Evolutionary conservation across 2,797 vertebrate genomes (phyloP).

Genomic region (Rhynchotus rufescens): DNA sequence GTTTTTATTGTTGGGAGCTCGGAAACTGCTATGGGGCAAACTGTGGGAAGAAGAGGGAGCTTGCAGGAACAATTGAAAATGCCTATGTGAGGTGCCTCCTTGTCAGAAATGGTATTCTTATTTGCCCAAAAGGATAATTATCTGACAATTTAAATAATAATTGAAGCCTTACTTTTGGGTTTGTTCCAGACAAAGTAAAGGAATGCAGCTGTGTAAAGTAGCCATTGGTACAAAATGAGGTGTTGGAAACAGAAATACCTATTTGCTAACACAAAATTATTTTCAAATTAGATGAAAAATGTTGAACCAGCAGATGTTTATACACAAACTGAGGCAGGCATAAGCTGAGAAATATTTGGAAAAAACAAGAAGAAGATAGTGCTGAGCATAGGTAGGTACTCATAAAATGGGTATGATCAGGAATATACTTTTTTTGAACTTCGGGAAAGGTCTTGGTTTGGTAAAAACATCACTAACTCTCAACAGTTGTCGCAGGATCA

Average conservation of each 20-base stretch:
- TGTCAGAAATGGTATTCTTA: neutral
- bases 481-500: neutral
- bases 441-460: neutral
- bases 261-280: neutral
- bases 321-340: neutral
- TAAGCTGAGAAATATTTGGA: neutral
- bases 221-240: neutral
- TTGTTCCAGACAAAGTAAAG: neutral
- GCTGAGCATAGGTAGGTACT: neutral
- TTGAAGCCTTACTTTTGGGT: neutral
- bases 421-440: neutral
- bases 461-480: neutral
- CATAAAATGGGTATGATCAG: neutral
- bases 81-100: neutral
- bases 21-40: neutral
- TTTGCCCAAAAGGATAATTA: neutral
- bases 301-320: neutral
- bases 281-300: neutral
- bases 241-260: neutral
- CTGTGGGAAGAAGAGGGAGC: neutral
- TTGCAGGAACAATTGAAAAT: neutral
- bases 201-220: neutral
- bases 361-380: neutral
- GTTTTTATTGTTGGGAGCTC: slow-evolving; percentile 14
- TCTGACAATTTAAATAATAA: neutral